Evolutionary conservation across 2,888 invertebrate species (phyloP), one percentile per base, ranked within the genome.

Genomic region (Apotomis capreana): DNA sequence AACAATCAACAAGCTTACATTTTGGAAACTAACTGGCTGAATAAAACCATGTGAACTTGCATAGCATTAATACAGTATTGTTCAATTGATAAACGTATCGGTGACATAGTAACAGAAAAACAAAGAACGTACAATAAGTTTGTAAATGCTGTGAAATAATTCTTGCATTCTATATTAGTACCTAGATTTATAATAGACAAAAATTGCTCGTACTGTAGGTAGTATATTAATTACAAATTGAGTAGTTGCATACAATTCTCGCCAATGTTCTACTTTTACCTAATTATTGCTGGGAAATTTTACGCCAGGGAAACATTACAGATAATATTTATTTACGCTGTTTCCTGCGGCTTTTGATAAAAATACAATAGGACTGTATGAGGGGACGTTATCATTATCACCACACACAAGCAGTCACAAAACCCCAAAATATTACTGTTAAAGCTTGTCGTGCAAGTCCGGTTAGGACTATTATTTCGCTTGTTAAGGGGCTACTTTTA

Each of bases 401-500:
- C 26, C 26, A 49, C 61, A 49, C 61, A 37, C 3, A 13, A 13
- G 12, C 36, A 8, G 6, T 6, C 51, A 44, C 12, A 15, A 3
- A 44, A 15, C 55, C 46, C 5, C 8, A 9, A n/a, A 54, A 46
- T 3, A 55, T 55, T 55, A 46, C 44, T 8, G 26, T 46, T 15
- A 44, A 52, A 55, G 12, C 4, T 62, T 40, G 40, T 40, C 36
- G 51, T n/a, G 49, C 37, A 4, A 51, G 15, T 36, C 59, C 40
- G 59, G 37, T 51, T 44, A 15, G 58, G 8, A 37, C 58, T 44
- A 76, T 74, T 79, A 80, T 80, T 75, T 58, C 75, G 75, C 77
- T 76, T 78, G 77, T 81, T 79, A 83, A 73, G 55, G 74, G 40
- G 74, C 73, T 60, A 74, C 78, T 75, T 75, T 79, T 81, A 81